These are phyloP conservation scores for Cryptoprocta ferox DNA, from an alignment of 2,797 vertebrate species.

Conservation along the genomic window DNA sequence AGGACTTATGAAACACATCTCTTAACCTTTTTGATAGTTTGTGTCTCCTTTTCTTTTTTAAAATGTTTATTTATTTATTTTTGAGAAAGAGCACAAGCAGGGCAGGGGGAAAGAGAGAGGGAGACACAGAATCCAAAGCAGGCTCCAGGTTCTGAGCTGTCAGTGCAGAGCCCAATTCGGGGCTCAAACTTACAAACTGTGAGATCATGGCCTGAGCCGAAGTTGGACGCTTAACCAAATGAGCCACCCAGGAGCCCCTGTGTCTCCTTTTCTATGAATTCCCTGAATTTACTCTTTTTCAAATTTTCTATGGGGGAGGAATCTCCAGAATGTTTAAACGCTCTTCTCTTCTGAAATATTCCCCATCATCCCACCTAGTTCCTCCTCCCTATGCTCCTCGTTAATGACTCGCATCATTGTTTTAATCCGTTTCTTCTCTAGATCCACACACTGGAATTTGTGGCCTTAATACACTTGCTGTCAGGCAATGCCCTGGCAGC, in stretches of 20 bases:
- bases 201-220: too few species aligned
- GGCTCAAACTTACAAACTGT: too few species aligned
- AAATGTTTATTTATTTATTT: too few species aligned
- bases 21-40: neutral
- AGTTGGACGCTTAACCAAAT: too few species aligned
- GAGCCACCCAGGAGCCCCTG: too few species aligned
- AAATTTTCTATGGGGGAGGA: neutral
- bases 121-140: too few species aligned
- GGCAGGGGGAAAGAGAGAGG: too few species aligned
- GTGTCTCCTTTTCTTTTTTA: neutral
- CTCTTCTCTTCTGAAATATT: neutral
- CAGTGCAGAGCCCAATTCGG: too few species aligned
- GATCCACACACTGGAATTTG: neutral
- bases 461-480: neutral
- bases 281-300: neutral
- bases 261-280: neutral
- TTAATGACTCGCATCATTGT: neutral
- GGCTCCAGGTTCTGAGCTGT: too few species aligned
- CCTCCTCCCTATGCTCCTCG: neutral
- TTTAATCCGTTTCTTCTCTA: neutral
- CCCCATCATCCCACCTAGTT: neutral
- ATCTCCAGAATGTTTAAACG: neutral
- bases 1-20: neutral
- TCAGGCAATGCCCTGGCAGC: neutral
- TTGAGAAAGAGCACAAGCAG: too few species aligned